These are phyloP conservation scores for Achlya flavicornis DNA, from an alignment of 2,888 invertebrate genomes.

Conservation along the genomic window DNA sequence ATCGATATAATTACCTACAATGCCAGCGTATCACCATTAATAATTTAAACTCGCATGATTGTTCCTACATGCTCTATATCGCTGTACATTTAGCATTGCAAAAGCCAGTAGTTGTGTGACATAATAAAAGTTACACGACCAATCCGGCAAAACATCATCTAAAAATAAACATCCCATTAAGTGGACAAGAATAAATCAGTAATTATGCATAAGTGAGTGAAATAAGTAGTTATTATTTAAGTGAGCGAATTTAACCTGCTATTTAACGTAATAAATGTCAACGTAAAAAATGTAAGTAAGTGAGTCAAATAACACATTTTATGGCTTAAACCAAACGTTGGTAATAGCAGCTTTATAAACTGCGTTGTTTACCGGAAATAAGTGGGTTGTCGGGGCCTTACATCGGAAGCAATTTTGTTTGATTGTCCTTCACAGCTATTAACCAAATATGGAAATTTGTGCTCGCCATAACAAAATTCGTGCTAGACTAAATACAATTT, in stretches of 20 bases:
- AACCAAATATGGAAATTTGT: neutral
- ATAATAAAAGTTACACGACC: neutral
- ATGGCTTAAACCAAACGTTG: neutral
- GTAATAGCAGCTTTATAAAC: slow-evolving; percentile 2
- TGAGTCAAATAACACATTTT: neutral
- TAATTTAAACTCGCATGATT: slow-evolving; percentile 19
- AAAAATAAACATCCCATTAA: neutral
- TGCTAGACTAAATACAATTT: neutral
- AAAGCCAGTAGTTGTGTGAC: neutral
- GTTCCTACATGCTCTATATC: neutral
- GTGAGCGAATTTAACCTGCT: neutral
- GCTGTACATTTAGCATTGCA: neutral
- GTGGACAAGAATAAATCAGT: neutral
- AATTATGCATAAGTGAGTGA: neutral
- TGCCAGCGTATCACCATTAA: slow-evolving; percentile 32
- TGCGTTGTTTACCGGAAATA: slow-evolving; percentile 2
- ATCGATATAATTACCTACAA: slow-evolving; percentile 31
- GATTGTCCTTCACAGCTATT: neutral
- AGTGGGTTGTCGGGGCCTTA: neutral
- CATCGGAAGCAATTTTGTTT: neutral
- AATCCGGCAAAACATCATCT: neutral
- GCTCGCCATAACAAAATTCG: neutral
- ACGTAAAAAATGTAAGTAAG: too few species aligned
- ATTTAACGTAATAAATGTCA: too few species aligned
- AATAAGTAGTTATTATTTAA: slow-evolving; percentile 1